Evolutionary conservation across 2,113 vertebrate species (phyloP).

Genomic region (Megaptera novaeangliae): DNA sequence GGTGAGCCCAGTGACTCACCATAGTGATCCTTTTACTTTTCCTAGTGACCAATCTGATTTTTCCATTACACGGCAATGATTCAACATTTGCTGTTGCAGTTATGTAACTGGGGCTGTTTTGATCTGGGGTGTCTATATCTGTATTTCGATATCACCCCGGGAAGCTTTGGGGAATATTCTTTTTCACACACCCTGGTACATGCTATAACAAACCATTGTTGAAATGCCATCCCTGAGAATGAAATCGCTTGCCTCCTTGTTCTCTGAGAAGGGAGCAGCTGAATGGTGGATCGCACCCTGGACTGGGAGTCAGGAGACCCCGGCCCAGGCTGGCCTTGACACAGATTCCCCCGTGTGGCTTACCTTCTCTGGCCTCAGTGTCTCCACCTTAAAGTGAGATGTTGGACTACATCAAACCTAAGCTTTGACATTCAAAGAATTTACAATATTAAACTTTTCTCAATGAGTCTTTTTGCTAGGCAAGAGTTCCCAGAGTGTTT

Average conservation of each 20-base stretch:
- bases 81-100: slow-evolving; percentile 74
- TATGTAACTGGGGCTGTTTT: slow-evolving; percentile 55
- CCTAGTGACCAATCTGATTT: slow-evolving; percentile 75
- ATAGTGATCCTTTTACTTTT: slow-evolving; percentile 72
- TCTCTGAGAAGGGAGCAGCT: background rate
- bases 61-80: slow-evolving; percentile 71
- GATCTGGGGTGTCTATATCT: slow-evolving; percentile 21
- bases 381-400: background rate
- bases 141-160: background rate
- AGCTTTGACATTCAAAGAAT: background rate
- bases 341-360: rapidly evolving
- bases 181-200: background rate
- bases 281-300: rapidly evolving
- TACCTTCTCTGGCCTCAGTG: background rate
- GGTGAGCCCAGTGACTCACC: slow-evolving; percentile 80
- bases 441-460: background rate
- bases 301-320: background rate
- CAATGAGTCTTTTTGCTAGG: background rate
- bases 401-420: background rate
- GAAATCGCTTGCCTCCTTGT: background rate
- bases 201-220: background rate
- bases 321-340: background rate
- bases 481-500: background rate
- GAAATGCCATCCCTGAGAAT: background rate
- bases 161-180: background rate